Evolutionary conservation across 92 coral and sea anemone species (phyloP).

Genomic region (Ricordea florida): DNA sequence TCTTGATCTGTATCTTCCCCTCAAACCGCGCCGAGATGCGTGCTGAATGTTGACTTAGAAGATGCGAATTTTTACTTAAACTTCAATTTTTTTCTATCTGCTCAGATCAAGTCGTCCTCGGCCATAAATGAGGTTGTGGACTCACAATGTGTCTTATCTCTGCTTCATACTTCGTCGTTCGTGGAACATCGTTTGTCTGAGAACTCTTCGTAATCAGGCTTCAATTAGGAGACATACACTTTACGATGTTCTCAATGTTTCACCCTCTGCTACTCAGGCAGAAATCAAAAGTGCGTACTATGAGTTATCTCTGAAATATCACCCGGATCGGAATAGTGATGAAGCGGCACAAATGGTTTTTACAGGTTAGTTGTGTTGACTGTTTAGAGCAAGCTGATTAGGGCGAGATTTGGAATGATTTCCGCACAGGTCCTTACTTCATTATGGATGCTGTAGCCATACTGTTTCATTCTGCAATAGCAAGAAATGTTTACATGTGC

Average conservation of each 20-base stretch:
- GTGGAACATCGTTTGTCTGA: neutral
- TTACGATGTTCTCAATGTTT: slow-evolving; percentile 76
- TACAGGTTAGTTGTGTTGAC: slow-evolving; percentile 84
- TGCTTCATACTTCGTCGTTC: neutral
- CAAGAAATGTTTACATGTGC: too few relatives aligned
- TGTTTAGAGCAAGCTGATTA: too few relatives aligned
- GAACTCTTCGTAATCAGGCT: neutral
- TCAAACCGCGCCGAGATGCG: too few relatives aligned
- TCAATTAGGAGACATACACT: slow-evolving; percentile 23
- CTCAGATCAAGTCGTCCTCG: neutral
- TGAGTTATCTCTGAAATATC: slow-evolving; percentile 81
- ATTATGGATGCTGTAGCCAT: too few relatives aligned
- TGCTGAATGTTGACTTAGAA: too few relatives aligned
- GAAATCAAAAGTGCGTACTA: slow-evolving; percentile 88
- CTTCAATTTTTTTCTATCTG: too few relatives aligned
- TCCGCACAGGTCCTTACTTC: too few relatives aligned
- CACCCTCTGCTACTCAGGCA: slow-evolving; percentile 84
- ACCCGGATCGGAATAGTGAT: slow-evolving; percentile 76
- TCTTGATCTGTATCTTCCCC: neutral
- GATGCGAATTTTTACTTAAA: too few relatives aligned
- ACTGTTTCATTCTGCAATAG: too few relatives aligned
- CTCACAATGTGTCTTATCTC: neutral
- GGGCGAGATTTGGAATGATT: too few relatives aligned
- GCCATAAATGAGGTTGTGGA: neutral
- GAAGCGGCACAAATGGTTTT: slow-evolving; percentile 59